These are phyloP conservation scores for Paradisaea rubra DNA, from an alignment of 2,113 vertebrate species.

Conservation along the genomic window DNA sequence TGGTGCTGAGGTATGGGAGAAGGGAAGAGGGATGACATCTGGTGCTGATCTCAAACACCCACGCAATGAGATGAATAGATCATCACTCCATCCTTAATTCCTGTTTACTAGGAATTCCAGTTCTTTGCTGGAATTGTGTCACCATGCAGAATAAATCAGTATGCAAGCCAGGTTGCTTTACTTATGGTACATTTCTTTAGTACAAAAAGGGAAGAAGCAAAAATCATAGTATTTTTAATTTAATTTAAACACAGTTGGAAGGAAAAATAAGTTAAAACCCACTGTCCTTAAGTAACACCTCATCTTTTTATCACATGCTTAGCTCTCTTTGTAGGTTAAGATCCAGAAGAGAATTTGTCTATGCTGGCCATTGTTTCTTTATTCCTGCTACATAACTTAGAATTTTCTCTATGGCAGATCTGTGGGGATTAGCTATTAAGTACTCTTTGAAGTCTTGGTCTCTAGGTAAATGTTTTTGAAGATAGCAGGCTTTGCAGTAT, in stretches of 20 bases:
- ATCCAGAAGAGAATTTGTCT: neutral
- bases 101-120: neutral
- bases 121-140: conserved; percentile 23
- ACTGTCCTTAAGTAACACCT: neutral
- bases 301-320: neutral
- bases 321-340: neutral
- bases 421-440: neutral
- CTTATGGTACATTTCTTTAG: neutral
- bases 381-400: neutral
- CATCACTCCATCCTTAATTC: neutral
- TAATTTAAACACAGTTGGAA: neutral
- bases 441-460: neutral
- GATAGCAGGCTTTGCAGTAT: neutral
- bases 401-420: neutral
- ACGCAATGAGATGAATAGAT: conserved; percentile 10
- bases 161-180: neutral
- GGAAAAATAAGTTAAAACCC: neutral
- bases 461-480: neutral
- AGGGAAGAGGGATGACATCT: conserved; percentile 12
- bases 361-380: neutral
- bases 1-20: neutral
- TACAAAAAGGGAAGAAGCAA: neutral
- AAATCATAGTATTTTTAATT: neutral
- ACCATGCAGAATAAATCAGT: neutral
- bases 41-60: conserved; percentile 22